Evolutionary conservation across 2,888 invertebrate genomes (phyloP).

Genomic region (Trissolcus brochymenae): DNA sequence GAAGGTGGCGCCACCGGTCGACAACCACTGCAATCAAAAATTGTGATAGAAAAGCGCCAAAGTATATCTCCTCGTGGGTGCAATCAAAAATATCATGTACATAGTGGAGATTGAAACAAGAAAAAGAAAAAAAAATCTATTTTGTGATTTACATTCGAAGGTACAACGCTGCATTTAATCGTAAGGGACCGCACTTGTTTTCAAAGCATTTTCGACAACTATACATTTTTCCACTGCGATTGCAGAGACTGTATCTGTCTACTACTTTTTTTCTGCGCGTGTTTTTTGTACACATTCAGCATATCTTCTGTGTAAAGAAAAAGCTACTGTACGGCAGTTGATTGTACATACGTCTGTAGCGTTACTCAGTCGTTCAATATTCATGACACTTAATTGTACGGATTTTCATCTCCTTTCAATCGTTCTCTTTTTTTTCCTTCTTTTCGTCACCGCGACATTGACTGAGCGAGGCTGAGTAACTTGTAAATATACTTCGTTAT

Average conservation of each 20-base stretch:
- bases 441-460: slow-evolving; percentile 46
- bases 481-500: background rate
- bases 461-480: slow-evolving; percentile 2
- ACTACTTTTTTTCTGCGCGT: background rate
- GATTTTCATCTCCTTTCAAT: background rate
- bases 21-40: background rate
- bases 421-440: slow-evolving; percentile 38
- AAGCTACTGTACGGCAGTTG: slow-evolving; percentile 21
- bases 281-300: slow-evolving; percentile 18
- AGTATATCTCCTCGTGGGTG: background rate
- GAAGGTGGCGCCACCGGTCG: background rate
- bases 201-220: background rate
- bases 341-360: slow-evolving; percentile 31
- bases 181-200: background rate
- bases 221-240: slow-evolving; percentile 17
- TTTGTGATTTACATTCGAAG: slow-evolving; percentile 3
- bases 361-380: slow-evolving; percentile 58
- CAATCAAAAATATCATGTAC: background rate
- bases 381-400: slow-evolving; percentile 55
- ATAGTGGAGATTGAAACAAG: background rate
- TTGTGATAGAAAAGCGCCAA: slow-evolving; percentile 1
- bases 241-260: background rate
- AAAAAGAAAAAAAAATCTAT: background rate
- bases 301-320: slow-evolving; percentile 40
- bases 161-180: background rate